A percentile compares a stretch with the other conserved stretches of the same genome.
Evolutionary conservation across 2,113 vertebrate genomes (phyloP).

Genomic region (Aegotheles bennettii): DNA sequence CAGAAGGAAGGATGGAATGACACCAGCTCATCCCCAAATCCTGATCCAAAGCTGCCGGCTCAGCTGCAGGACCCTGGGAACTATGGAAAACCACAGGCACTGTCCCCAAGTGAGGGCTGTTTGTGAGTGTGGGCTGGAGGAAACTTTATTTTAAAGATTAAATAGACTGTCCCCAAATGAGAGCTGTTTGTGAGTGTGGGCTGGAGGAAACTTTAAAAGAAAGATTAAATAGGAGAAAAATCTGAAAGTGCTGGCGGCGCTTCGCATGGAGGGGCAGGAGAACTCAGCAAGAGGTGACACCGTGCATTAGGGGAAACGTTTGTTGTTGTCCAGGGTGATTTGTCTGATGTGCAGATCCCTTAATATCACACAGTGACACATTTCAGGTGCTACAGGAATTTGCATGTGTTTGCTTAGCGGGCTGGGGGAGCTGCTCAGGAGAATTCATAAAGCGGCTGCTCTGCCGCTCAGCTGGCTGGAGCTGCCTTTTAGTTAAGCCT

Average conservation of each 20-base stretch:
- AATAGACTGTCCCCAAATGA: not conserved
- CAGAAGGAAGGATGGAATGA: rapidly evolving
- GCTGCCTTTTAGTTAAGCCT: not conserved
- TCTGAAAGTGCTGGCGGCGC: not conserved
- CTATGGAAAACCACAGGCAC: rapidly evolving
- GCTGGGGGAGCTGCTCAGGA: not conserved
- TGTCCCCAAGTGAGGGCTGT: not conserved
- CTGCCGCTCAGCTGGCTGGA: not conserved
- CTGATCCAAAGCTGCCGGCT: not conserved
- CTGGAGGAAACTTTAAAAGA: not conserved
- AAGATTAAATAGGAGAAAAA: not conserved
- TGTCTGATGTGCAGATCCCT: not conserved
- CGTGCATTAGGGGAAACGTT: not conserved
- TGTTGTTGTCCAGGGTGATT: not conserved
- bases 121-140: not conserved
- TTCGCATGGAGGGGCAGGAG: not conserved
- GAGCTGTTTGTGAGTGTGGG: not conserved
- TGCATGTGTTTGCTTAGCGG: not conserved
- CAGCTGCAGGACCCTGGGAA: not conserved
- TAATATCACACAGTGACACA: rapidly evolving
- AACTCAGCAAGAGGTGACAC: not conserved
- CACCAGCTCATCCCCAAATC: not conserved
- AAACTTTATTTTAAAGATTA: not conserved
- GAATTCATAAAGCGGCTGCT: not conserved
- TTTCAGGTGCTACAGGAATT: not conserved